Conservation (phyloP, 2,113 vertebrate genomes). For the Capreolus pygargus region DNA sequence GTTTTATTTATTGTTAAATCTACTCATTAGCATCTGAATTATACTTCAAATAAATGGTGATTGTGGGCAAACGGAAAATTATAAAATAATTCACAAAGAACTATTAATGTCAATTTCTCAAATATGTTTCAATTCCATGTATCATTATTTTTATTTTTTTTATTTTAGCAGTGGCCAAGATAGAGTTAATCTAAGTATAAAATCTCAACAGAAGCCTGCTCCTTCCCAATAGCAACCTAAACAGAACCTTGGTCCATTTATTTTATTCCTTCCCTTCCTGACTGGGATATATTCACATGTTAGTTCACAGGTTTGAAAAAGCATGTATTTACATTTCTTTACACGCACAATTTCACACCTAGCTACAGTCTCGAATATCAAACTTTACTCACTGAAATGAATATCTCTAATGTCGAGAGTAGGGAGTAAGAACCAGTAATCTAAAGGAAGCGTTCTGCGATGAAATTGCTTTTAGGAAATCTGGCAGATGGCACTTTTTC, state of each 20-base stretch:
- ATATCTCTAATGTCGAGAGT: background rate
- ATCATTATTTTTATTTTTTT: background rate
- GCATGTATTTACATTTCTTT: background rate
- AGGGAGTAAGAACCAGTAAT: background rate
- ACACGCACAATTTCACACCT: background rate
- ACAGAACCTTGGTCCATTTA: background rate
- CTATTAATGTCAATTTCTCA: background rate
- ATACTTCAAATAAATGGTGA: background rate
- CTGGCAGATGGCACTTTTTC: slow-evolving; percentile 52
- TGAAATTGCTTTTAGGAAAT: slow-evolving; percentile 22
- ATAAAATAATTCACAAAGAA: background rate
- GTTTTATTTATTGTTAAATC: background rate
- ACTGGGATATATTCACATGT: background rate
- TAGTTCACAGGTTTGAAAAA: background rate
- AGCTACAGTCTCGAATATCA: background rate
- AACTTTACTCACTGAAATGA: background rate
- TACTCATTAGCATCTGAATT: slow-evolving; percentile 2
- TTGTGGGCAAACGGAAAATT: background rate
- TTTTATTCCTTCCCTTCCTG: background rate
- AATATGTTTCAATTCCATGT: background rate
- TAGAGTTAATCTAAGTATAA: background rate
- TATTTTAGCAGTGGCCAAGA: background rate
- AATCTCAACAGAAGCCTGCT: background rate
- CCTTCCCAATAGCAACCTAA: background rate
- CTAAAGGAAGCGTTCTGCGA: background rate